Conservation (phyloP, 2,797 vertebrate species). For the Acestrorhynchus altus region DNA sequence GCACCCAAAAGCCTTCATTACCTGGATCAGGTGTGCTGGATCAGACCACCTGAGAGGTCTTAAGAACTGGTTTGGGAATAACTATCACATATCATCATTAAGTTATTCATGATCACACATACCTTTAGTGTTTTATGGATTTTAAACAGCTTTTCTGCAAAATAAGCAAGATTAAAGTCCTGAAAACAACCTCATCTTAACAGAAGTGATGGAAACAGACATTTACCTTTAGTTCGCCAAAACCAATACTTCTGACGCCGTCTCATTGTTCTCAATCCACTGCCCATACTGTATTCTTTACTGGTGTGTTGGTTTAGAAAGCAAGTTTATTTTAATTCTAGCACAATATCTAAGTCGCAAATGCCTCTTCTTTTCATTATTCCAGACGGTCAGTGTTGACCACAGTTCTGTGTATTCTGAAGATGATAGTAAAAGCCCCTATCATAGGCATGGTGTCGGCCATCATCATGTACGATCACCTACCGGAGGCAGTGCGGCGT, state of each 20-base stretch:
- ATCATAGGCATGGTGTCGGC: conserved; percentile 20
- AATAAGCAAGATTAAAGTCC: too few relatives aligned
- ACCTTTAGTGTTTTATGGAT: too few relatives aligned
- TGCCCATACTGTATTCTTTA: conserved; percentile 60
- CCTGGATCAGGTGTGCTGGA: too few relatives aligned
- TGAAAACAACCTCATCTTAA: conserved; percentile 52
- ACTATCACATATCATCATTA: too few relatives aligned
- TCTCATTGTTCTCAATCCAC: conserved; percentile 72
- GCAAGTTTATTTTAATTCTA: conserved; percentile 17
- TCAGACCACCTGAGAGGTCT: too few relatives aligned
- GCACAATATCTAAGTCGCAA: background rate
- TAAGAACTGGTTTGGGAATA: too few relatives aligned
- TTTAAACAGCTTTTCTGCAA: too few relatives aligned
- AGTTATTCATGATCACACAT: too few relatives aligned
- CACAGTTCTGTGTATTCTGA: conserved; percentile 6
- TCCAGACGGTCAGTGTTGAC: conserved; percentile 21
- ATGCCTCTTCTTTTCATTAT: conserved; percentile 27
- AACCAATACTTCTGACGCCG: conserved; percentile 82
- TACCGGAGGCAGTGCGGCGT: conserved; percentile 62
- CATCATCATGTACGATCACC: conserved; percentile 57
- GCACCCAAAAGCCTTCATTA: too few relatives aligned
- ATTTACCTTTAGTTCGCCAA: conserved; percentile 78
- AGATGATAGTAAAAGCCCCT: conserved; percentile 27
- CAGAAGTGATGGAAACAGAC: conserved; percentile 73
- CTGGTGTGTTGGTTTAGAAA: conserved; percentile 24